These are phyloP conservation scores for Natator depressus DNA, from an alignment of 2,113 vertebrate species.

Conservation along the genomic window DNA sequence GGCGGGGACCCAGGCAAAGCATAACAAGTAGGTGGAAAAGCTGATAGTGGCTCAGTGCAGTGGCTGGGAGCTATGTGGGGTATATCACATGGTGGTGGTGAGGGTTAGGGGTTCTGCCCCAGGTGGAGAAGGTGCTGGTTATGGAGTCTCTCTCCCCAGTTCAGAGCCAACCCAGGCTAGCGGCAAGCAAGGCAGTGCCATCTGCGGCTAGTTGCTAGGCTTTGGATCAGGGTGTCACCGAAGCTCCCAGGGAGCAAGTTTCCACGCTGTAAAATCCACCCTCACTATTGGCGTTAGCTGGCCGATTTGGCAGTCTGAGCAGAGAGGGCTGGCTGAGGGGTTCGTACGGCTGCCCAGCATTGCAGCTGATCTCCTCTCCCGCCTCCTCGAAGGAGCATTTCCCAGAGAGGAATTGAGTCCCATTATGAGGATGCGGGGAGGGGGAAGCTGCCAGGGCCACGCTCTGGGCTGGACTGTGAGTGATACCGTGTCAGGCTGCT, in stretches of 20 bases:
- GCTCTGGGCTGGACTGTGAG: background rate
- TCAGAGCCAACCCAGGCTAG: background rate
- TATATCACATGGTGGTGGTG: background rate
- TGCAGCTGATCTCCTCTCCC: background rate
- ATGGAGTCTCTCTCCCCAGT: background rate
- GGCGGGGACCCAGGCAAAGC: rapidly evolving
- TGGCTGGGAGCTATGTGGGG: background rate
- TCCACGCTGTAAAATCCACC: background rate
- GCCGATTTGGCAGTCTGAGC: background rate
- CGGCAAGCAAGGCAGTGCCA: rapidly evolving
- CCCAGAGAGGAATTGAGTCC: background rate
- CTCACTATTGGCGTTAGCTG: background rate
- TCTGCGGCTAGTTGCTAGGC: rapidly evolving
- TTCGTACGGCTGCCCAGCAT: too few species aligned
- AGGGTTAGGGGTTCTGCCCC: rapidly evolving
- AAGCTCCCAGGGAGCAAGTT: background rate
- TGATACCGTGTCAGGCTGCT: background rate
- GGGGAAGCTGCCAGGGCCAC: too few species aligned
- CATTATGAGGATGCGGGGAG: too few species aligned
- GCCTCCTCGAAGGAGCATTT: background rate
- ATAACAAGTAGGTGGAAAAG: rapidly evolving
- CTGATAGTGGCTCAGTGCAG: too few species aligned
- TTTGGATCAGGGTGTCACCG: background rate
- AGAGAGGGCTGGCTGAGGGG: background rate
- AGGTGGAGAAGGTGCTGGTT: background rate